Evolutionary conservation across 2,888 invertebrate genomes (phyloP), one percentile per base, ranked within the genome.

Genomic region (Horisme vitalbata): DNA sequence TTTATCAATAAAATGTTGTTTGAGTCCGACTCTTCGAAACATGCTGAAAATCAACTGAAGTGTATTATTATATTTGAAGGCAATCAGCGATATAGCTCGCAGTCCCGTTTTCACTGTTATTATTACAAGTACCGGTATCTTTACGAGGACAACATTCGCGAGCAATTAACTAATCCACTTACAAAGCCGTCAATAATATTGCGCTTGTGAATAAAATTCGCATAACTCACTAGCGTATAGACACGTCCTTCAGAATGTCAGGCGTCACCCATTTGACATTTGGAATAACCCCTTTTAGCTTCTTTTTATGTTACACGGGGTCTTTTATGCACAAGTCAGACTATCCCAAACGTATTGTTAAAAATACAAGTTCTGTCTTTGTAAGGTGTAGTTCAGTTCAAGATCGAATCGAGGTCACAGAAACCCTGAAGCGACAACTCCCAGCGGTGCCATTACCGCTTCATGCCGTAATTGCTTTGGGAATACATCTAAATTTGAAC

Each of bases 391-490:
- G 43, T 43, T 51, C 48, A 53, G 46, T 46, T 46, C 37, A 63
- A 65, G 57, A 70, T 67, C 63, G 66, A 59, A 57, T 49, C 52
- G 56, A 55, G 59, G 63, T 63, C 65, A 52, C 57, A 57, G 56
- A 47, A 62, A 63, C 65, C 55, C 58, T 61, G 59, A 62, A 60
- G 59, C 51, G 51, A 57, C 49, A 55, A 59, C 54, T 65, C 63
- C 65, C 65, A 41, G 28, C 50, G 59, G 65, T 54, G 55, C 60
- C 59, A 64, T 68, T 67, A 64, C 59, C 59, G 56, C 58, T 63
- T 61, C 63, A 63, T 61, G 62, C 46, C 60, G 61, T 71, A 71
- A 71, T 71, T 71, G 69, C 65, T 71, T 65, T 65, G 68, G 72
- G 71, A 69, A 65, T 68, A 61, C 57, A 55, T 63, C 45, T 44